These are phyloP conservation scores for Megaleporinus macrocephalus DNA, from an alignment of 2,113 vertebrate species.

Conservation along the genomic window DNA sequence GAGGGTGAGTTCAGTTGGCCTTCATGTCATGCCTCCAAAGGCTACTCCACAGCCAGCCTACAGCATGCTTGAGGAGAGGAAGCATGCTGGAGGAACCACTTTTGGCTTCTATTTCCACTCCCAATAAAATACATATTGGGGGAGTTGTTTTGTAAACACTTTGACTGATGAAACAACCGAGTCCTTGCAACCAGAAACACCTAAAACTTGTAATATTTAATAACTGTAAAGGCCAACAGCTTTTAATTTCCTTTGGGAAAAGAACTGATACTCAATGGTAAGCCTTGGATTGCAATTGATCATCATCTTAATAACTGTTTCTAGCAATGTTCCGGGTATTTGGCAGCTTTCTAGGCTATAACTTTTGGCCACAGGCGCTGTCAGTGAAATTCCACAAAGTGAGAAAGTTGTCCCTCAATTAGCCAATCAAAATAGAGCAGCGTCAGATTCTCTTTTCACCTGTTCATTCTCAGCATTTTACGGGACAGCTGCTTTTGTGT, in stretches of 20 bases:
- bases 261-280: background rate
- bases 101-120: background rate
- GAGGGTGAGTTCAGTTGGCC: background rate
- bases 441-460: conserved; percentile 68
- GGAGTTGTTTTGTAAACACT: background rate
- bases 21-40: background rate
- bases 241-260: background rate
- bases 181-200: background rate
- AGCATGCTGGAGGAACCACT: background rate
- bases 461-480: conserved; percentile 69
- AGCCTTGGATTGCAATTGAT: background rate
- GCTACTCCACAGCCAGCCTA: background rate
- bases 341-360: background rate
- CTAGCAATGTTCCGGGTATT: background rate
- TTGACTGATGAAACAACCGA: background rate
- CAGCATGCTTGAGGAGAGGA: conserved; percentile 1
- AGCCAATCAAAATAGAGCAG: conserved; percentile 44
- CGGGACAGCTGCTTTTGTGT: conserved; percentile 65
- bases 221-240: background rate
- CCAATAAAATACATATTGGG: background rate
- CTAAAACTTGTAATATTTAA: background rate
- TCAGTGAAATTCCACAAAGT: conserved; percentile 24
- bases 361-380: background rate
- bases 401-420: conserved; percentile 35
- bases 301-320: background rate